Percentiles rank a stretch among this genome's conserved stretches.
Conservation (phyloP, 2,113 vertebrate species). For the Mesocricetus auratus region DNA sequence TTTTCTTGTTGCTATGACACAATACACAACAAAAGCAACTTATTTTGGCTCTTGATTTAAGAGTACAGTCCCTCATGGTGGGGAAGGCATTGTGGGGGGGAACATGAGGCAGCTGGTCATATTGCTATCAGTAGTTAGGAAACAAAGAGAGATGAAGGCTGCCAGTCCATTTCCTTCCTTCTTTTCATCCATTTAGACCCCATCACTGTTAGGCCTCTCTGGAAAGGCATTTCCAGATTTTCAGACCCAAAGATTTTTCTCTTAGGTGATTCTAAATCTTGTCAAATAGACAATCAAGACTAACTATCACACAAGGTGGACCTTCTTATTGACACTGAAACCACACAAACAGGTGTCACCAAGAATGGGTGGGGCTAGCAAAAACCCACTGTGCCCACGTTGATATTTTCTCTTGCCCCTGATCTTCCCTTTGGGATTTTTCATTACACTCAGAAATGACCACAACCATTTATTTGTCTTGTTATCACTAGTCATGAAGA, state of each 20-base stretch:
- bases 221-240: background rate
- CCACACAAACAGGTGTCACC: background rate
- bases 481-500: background rate
- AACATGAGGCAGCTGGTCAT: too few relatives aligned
- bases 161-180: background rate
- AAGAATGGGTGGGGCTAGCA: background rate
- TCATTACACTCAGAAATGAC: background rate
- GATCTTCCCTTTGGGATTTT: slow-evolving; percentile 15
- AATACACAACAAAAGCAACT: background rate
- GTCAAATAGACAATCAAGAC: background rate
- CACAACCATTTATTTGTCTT: background rate
- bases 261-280: background rate
- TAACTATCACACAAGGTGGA: background rate
- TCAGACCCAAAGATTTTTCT: background rate
- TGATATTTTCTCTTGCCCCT: background rate
- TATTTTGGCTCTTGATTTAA: background rate
- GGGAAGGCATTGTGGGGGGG: too few relatives aligned
- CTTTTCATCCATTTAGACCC: background rate
- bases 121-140: background rate
- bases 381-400: background rate
- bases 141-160: background rate
- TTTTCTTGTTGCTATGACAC: background rate
- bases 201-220: background rate
- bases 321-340: background rate
- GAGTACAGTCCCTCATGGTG: too few relatives aligned